phyloP scores from a whole-genome alignment of 2,888 invertebrate species.

The Rhabditoides inermis region DNA sequence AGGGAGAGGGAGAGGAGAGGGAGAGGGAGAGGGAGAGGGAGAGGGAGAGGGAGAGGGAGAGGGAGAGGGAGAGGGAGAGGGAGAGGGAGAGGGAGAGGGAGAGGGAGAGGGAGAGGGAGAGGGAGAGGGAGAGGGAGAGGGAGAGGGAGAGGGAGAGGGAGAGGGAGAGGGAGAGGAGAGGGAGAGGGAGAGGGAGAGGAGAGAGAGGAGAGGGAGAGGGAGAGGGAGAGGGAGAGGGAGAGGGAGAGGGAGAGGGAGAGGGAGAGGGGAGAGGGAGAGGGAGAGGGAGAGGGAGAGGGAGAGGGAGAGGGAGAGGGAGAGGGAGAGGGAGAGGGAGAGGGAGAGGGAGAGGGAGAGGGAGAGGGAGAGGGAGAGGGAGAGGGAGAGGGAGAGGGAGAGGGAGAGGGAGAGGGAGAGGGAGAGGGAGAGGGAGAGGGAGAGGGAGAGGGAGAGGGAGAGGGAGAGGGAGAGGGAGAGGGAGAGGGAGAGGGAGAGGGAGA shows the following conservation, averaged over 20 bases:
- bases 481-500: too few species aligned
- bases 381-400: not conserved
- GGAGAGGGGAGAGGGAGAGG: not conserved
- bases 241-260: slow-evolving; percentile 1
- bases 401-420: not conserved
- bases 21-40: not conserved
- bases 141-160: not conserved
- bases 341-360: not conserved
- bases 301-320: slow-evolving; percentile 10
- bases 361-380: not conserved
- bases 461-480: too few species aligned
- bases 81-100: not conserved
- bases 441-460: too few species aligned
- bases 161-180: not conserved
- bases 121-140: not conserved
- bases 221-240: not conserved
- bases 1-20: not conserved
- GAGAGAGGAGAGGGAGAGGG: not conserved
- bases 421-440: too few species aligned
- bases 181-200: not conserved
- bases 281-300: not conserved
- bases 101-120: not conserved
- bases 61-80: not conserved
- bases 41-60: not conserved
- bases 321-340: slow-evolving; percentile 12